A percentile compares a stretch with the other conserved stretches of the same genome.
These are phyloP conservation scores for Drosophila miranda DNA, from an alignment of 1,140 invertebrate species.

Conservation along the genomic window DNA sequence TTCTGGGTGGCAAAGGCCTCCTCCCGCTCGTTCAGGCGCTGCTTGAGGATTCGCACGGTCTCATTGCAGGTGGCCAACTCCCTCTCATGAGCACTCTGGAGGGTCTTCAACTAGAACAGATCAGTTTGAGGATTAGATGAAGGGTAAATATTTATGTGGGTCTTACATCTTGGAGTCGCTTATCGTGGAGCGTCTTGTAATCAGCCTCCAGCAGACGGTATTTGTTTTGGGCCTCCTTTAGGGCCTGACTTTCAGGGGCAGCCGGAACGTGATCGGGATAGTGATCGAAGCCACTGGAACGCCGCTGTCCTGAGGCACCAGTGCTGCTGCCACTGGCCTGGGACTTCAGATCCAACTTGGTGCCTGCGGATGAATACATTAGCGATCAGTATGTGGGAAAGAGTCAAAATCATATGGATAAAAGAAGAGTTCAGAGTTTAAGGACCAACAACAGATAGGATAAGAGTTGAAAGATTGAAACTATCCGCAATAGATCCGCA, in stretches of 20 bases:
- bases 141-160: background rate
- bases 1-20: conserved; percentile 77
- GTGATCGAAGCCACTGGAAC: conserved; percentile 41
- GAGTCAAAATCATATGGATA: too few species aligned
- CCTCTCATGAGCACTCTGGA: conserved; percentile 90
- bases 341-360: conserved; percentile 29
- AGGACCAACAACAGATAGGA: too few species aligned
- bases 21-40: conserved; percentile 78
- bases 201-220: conserved; percentile 85
- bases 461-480: too few species aligned
- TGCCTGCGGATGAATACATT: conserved; percentile 5
- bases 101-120: conserved; percentile 85
- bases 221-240: conserved; percentile 86
- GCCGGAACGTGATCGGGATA: conserved; percentile 82
- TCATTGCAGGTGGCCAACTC: conserved; percentile 85
- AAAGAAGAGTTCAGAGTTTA: too few species aligned
- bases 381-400: too few species aligned
- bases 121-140: background rate
- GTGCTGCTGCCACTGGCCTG: conserved; percentile 27
- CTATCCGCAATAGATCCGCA: too few species aligned
- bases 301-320: conserved; percentile 15
- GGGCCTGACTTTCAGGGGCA: conserved; percentile 84
- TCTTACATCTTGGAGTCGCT: conserved; percentile 89
- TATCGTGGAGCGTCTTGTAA: conserved; percentile 88
- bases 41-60: conserved; percentile 75